Conservation (phyloP, 2,888 invertebrate species). For the Noctua janthina region DNA sequence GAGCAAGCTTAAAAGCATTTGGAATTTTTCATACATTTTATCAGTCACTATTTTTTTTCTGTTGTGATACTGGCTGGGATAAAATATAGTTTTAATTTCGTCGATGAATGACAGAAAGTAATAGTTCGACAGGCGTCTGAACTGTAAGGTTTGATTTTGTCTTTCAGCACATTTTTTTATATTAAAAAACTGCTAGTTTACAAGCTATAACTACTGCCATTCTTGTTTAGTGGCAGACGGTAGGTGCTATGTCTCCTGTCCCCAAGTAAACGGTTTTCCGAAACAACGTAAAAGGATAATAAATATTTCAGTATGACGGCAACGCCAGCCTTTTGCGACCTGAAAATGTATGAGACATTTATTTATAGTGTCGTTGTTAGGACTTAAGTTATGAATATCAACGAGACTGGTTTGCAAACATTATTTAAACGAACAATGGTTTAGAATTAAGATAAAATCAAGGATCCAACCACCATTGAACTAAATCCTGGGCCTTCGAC, state of each 20-base stretch:
- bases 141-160: not conserved
- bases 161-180: not conserved
- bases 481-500: not conserved
- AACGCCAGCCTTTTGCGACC: constrained; percentile 13
- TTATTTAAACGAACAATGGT: constrained; percentile 11
- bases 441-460: not conserved
- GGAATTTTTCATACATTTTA: not conserved
- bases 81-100: no score
- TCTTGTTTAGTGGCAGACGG: not conserved
- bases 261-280: constrained; percentile 27
- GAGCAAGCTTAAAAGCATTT: not conserved
- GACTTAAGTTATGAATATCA: constrained; percentile 42
- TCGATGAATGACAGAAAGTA: not conserved
- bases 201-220: not conserved
- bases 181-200: not conserved
- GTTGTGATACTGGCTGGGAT: not conserved
- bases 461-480: not conserved
- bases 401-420: constrained; percentile 2
- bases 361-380: constrained; percentile 34
- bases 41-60: not conserved
- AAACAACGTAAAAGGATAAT: constrained; percentile 36
- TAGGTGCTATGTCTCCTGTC: constrained; percentile 14
- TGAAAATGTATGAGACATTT: constrained; percentile 28
- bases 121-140: not conserved
- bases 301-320: constrained; percentile 48